Evolutionary conservation across 2,888 invertebrate species (phyloP).

Genomic region (Oligia strigilis): DNA sequence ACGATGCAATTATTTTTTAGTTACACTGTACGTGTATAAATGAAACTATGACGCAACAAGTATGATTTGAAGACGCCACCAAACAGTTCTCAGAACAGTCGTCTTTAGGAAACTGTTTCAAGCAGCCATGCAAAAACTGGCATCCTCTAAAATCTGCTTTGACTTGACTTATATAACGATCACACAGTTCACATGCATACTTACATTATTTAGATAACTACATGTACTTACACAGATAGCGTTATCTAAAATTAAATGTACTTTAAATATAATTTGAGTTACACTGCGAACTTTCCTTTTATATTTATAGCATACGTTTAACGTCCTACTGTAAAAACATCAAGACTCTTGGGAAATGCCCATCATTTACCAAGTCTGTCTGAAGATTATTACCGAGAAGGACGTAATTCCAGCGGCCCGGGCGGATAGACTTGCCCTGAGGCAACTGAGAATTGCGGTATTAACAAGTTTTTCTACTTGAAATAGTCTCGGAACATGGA

Average conservation of each 20-base stretch:
- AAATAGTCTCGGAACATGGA: conserved; percentile 54
- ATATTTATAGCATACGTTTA: conserved; percentile 24
- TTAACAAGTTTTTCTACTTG: conserved; percentile 64
- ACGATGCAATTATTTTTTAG: conserved; percentile 59
- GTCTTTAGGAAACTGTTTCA: not conserved
- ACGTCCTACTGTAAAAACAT: conserved; percentile 10
- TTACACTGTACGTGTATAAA: conserved; percentile 10
- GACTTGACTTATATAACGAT: conserved; percentile 1
- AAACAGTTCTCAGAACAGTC: not conserved
- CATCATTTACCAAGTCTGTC: conserved; percentile 55
- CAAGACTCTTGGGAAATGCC: conserved; percentile 54
- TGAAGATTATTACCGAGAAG: conserved; percentile 53
- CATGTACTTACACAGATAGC: conserved; percentile 15
- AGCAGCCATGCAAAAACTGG: not conserved
- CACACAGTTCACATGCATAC: conserved; percentile 12
- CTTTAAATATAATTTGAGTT: conserved; percentile 10
- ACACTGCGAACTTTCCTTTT: conserved; percentile 24
- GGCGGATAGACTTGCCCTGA: conserved; percentile 42
- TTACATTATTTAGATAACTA: conserved; percentile 21
- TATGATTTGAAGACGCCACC: conserved; percentile 8
- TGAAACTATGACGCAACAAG: conserved; percentile 18
- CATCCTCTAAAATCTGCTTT: not conserved
- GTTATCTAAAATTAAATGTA: conserved; percentile 33
- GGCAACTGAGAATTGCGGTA: conserved; percentile 52
- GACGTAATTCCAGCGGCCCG: conserved; percentile 33